Evolutionary conservation across 2,888 invertebrate genomes (phyloP), one percentile per base, ranked within the genome.

Genomic region (Plusia festucae): DNA sequence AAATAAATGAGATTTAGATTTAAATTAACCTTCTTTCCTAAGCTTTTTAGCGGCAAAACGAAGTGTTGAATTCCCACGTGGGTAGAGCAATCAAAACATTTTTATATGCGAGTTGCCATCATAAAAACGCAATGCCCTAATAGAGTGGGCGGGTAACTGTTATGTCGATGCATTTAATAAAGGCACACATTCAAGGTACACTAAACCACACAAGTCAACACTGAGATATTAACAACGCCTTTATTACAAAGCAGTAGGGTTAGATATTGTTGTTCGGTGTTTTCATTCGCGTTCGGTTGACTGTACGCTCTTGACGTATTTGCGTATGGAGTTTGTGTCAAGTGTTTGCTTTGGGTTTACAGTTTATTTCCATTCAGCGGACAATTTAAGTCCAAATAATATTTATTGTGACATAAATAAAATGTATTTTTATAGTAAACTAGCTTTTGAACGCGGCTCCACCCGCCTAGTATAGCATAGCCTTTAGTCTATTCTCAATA

Each of bases 61-160:
- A 46, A 58, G 20, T 58, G 20, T 56, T 34, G 30, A 34, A 34
- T 32, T 18, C 11, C 6, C n/a, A 61, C 52, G 82, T 83, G 77
- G 83, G 83, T 52, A 60, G 76, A 65, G 58, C 62, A 67, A 75
- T 82, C 70, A 70, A 78, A 76, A 81, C 75, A 81, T 79, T 74
- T 82, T 80, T 82, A 78, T 71, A 78, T 67, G 68, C 56, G 63
- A 58, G 53, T 51, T 22, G 68, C 52, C 51, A 68, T 73, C 72
- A 69, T 83, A 83, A 83, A 83, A 82, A 81, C 63, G 70, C 81
- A 69, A 78, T 63, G 59, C 63, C 53, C 68, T 72, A 68, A 79
- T 72, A 70, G 68, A 49, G 85, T 85, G 76, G 85, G 85, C 74
- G 79, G 60, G 27, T 67, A n/a, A 77, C 85, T 65, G 82, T 82